Conservation (phyloP, 2,113 vertebrate genomes). For the Rhynchopsitta pachyrhyncha region DNA sequence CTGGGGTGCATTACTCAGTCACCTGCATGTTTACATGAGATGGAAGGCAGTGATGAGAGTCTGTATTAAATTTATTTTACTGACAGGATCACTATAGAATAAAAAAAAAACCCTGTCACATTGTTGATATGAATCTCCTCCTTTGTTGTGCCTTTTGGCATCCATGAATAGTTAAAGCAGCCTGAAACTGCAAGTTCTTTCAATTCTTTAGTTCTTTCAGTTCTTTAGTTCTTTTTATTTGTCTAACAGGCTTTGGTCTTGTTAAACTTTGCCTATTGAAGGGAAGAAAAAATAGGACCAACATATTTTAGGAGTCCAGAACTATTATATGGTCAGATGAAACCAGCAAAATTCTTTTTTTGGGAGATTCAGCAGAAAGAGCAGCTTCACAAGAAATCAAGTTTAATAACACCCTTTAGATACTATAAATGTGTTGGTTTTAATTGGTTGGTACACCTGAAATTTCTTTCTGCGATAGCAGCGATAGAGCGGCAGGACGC, state of each 20-base stretch:
- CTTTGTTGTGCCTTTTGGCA: constrained; percentile 64
- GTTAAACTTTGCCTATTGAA: constrained; percentile 35
- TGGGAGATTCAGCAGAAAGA: background rate
- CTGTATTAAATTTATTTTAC: constrained; percentile 38
- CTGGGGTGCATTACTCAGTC: constrained; percentile 11
- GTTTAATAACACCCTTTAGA: background rate
- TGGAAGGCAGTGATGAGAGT: background rate
- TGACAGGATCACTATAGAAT: constrained; percentile 28
- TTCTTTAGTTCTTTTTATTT: constrained; percentile 55
- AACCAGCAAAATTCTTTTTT: background rate
- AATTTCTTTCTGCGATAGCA: background rate
- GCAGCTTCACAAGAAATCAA: background rate
- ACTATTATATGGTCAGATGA: constrained; percentile 11
- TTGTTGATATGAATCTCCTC: constrained; percentile 10
- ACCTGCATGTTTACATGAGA: background rate
- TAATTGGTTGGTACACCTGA: background rate
- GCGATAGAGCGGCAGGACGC: background rate
- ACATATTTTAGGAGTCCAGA: constrained; percentile 35
- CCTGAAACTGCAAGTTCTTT: constrained; percentile 48
- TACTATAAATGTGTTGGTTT: background rate
- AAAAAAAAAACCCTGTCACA: constrained; percentile 17
- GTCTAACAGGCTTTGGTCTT: constrained; percentile 55
- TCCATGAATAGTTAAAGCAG: constrained; percentile 38
- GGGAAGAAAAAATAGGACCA: background rate
- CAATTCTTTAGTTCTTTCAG: background rate